Base-by-base conservation (phyloP, 2,113 vertebrate species). In the Eira barbara region DNA sequence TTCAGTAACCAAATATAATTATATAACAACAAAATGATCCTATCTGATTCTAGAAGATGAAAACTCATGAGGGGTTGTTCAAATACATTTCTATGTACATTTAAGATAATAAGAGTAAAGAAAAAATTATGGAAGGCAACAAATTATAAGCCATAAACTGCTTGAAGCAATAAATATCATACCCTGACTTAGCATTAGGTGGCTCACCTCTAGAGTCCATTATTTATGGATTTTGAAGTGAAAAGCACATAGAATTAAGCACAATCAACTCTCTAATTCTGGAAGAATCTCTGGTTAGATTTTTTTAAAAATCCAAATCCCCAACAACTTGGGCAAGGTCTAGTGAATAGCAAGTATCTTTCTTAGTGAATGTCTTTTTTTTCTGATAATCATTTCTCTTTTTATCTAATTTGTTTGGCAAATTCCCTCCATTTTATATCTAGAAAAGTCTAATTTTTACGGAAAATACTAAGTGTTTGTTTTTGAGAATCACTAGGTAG, bases 391-490 rank as follows among this genome's bases (percentile, higher is more conserved):
- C 71, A 25, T 36, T 34, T 65, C 42, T 20, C 49, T 88, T 83
- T 84, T 80, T 47, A n/a, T 91, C n/a, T 78, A 27, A 69, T 71
- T 82, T 94, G 42, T 67, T 55, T 85, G 73, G 82, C 20, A 61
- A 71, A 39, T 82, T 79, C n/a, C 73, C n/a, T 27, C 18, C 10
- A 4, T 55, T 84, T 73, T 36, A 34, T 61, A 92, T 65, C 9
- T 84, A 93, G 57, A 93, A n/a, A 95, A 69, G 25, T 86, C 23
- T 55, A 71, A 84, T 92, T 95, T 74, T 59, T 69, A 92, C 91
- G 42, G 67, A 71, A 93, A 91, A 88, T 31, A 63, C 2, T 4
- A 95, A 84, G 20, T n/a, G 3, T 84, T 23, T 95, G 36, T 23
- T 96, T 94, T 81, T 96, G 59, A 52, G 63, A 69, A 79, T 87